Evolutionary conservation across 2,888 invertebrate genomes (phyloP), one percentile per base, ranked within the genome.

Genomic region (Microplitis manilae): DNA sequence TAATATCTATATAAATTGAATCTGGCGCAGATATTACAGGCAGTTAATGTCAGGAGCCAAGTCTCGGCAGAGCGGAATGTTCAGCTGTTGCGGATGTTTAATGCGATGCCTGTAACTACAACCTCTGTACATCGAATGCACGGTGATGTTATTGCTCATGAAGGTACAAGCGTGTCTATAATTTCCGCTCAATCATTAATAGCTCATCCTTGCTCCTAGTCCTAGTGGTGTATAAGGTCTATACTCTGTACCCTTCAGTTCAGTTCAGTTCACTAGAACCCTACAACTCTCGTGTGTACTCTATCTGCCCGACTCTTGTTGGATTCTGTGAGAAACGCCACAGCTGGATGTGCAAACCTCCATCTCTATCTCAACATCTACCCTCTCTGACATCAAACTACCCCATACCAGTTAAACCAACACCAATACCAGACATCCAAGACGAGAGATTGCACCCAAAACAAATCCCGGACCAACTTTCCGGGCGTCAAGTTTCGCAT

Each of bases 101-200:
- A 41, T 50, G 50, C 13, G 2, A 41, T 68, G n/a, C 40, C 41
- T 68, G 68, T 7, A 17, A n/a, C 41, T 50, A 17, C 41, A 41
- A 9, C 20, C 38, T 13, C 50, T 69, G 41, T 60, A 60, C n/a
- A 70, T 59, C 59, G 30, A 30, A 40, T 62, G 9, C 62, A 61
- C 39, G 15, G 2, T 9, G 61, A 64, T 17, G 39, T 20, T 30
- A 13, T 20, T 13, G 30, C 9, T 60, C 17, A 61, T 17, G 40
- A 39, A 38, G 13, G 60, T 60, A 70, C 70, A 41, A 64, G 64
- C 50, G 40, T 76, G 67, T 60, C 68, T 77, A 70, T 77, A 77
- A 74, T 70, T 77, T 77, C 60, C 59, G 15, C 70, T 70, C 70
- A 77, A 77, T 73, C 77, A 77, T 73, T 69, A 77, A 77, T 70